Percentiles rank a stretch among this genome's conserved stretches.
phyloP scores from a whole-genome alignment of 2,797 vertebrate genomes.

The Onychomys leucogaster region DNA sequence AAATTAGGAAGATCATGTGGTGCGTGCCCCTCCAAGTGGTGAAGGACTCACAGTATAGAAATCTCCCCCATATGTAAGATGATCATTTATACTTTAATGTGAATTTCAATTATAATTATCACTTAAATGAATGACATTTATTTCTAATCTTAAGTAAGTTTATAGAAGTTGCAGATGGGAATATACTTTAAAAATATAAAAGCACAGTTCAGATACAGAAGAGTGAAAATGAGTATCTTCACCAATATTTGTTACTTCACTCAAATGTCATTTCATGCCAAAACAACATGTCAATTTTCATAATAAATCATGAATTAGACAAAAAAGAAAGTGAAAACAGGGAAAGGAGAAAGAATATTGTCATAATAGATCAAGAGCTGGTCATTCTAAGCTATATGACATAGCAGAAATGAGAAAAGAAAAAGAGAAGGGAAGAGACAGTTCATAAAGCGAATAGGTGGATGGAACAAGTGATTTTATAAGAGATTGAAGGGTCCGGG shows the following conservation, averaged over 20 bases:
- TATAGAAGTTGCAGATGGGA: neutral
- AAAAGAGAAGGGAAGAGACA: neutral
- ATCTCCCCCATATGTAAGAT: neutral
- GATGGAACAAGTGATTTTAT: neutral
- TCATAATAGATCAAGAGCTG: neutral
- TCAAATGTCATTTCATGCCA: neutral
- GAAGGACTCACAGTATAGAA: neutral
- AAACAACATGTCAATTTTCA: neutral
- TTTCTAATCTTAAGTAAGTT: constrained; percentile 6
- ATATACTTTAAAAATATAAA: neutral
- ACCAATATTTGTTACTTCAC: constrained; percentile 8
- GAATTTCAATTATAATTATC: neutral
- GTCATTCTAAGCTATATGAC: neutral
- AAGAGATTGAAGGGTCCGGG: neutral
- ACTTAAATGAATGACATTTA: neutral
- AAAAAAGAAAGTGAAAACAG: neutral
- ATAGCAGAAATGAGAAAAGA: neutral
- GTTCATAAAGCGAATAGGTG: neutral
- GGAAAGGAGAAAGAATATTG: neutral
- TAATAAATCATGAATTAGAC: neutral
- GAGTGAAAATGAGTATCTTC: neutral
- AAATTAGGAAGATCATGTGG: neutral
- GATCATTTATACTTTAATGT: neutral
- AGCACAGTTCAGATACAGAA: neutral
- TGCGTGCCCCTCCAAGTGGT: neutral